Evolutionary conservation across 2,888 invertebrate genomes (phyloP), one percentile per base, ranked within the genome.

Genomic region (Nemapogon koenigi): DNA sequence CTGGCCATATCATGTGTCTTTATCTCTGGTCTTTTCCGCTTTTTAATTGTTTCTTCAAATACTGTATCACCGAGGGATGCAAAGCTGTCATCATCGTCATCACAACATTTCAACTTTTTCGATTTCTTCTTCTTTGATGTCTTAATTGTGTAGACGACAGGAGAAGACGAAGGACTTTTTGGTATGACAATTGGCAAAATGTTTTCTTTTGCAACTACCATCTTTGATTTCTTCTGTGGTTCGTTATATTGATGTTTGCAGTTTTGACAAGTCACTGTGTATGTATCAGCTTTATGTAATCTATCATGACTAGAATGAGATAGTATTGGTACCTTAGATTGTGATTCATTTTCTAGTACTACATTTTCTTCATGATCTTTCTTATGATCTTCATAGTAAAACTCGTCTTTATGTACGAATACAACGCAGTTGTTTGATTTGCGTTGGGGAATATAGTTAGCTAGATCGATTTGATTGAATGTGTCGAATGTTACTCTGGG

Each of bases 391-490:
- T n/a, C 19, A 11, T 40, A 19, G 30, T 61, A 45, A 42, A 53
- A 60, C n/a, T n/a, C n/a, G n/a, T n/a, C n/a, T n/a, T 72, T 75
- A 40, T 76, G 76, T 16, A 68, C 52, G 40, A 59, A 76, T 26
- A 66, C 56, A 17, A 67, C 54, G 2, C 70, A 65, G 46, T 72
- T 70, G 36, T 48, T 57, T 18, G 62, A 62, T 15, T 56, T 55
- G 43, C 57, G 50, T 33, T 60, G 52, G 14, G 65, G 62, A 38
- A 59, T 50, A 47, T 71, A 72, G 51, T 72, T 59, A 42, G 52
- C 54, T 41, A 70, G 57, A 50, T 65, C 57, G 28, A 69, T 54
- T 31, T 55, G 42, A 58, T 46, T 18, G n/a, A n/a, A n/a, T n/a
- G n/a, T n/a, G n/a, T n/a, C n/a, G n/a, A n/a, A n/a, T n/a, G n/a